Conservation (phyloP, 2,113 vertebrate species). For the Reinhardtius hippoglossoides region DNA sequence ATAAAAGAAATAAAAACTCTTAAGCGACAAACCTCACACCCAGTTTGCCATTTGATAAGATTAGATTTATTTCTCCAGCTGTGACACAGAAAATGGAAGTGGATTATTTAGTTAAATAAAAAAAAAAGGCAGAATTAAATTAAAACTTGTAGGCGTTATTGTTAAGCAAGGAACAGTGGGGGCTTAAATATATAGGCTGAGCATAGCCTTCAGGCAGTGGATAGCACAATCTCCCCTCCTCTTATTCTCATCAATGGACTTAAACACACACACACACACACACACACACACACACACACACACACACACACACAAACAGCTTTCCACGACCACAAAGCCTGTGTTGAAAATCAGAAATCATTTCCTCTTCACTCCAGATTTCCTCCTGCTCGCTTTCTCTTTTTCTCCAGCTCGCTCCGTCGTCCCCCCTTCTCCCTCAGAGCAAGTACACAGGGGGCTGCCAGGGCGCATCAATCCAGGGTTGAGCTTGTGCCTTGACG, state of each 20-base stretch:
- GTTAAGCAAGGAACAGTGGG: constrained; percentile 76
- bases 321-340: constrained; percentile 76
- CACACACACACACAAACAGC: constrained; percentile 57
- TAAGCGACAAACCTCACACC: constrained; percentile 58
- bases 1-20: constrained; percentile 26
- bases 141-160: constrained; percentile 82
- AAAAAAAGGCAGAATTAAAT: constrained; percentile 76
- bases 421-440: constrained; percentile 66
- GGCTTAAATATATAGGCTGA: constrained; percentile 79
- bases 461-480: constrained; percentile 74
- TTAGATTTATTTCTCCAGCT: constrained; percentile 75
- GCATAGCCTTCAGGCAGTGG: constrained; percentile 71
- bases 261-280: constrained; percentile 51
- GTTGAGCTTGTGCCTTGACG: constrained; percentile 72
- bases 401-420: constrained; percentile 48
- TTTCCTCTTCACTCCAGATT: constrained; percentile 69
- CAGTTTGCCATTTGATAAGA: constrained; percentile 68
- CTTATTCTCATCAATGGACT: constrained; percentile 75
- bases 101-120: constrained; percentile 71
- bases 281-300: constrained; percentile 13
- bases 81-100: constrained; percentile 71
- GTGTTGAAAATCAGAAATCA: constrained; percentile 79
- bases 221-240: constrained; percentile 74
- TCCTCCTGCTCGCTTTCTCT: constrained; percentile 24
- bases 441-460: constrained; percentile 70